Base-by-base conservation (phyloP, 2,888 invertebrate species). In the Polyploca ridens region DNA sequence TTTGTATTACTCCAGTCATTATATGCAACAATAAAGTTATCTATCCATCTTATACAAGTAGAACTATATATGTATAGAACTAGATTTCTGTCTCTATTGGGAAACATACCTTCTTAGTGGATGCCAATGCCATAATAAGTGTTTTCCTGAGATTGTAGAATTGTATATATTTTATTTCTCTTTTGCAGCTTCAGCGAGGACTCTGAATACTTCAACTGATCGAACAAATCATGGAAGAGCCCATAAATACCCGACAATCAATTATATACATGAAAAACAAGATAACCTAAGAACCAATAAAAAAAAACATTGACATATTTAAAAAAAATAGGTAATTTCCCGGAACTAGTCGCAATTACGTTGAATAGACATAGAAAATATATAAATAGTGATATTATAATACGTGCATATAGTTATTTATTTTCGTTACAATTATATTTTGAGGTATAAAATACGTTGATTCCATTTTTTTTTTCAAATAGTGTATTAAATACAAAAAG, bases 171-270 rank as follows among this genome's bases (percentile, higher is more conserved):
- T 61, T 14, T 16, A 65, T 66, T 72, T 67, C 65, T 68, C 69
- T 64, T 60, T 88, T 83, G n/a, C 85, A 90, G 90, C 68, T 68
- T 64, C 66, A 75, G 33, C 54, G 62, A 69, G 62, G 69, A 65
- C 57, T 63, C 68, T 58, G 41, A 63, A 64, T 62, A 69, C 63
- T 72, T 74, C 68, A 54, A 46, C 70, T 68, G 67, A 75, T 66
- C 69, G 71, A 54, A 54, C 63, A 72, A 84, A 86, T 63, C 78
- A 91, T 92, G 91, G 91, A 90, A 84, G 87, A 87, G 67, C 84
- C 85, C 46, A 79, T 81, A 76, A 68, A 65, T 58, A 38, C 60
- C 62, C 65, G 41, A 61, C 61, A 61, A 61, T 27, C 27, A 13
- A 59, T 35, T n/a, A 19, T 61, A 14, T 61, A 71, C 64, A 71